phyloP scores from a whole-genome alignment of 1,140 invertebrate species.

The Pogonomyrmex californicus region DNA sequence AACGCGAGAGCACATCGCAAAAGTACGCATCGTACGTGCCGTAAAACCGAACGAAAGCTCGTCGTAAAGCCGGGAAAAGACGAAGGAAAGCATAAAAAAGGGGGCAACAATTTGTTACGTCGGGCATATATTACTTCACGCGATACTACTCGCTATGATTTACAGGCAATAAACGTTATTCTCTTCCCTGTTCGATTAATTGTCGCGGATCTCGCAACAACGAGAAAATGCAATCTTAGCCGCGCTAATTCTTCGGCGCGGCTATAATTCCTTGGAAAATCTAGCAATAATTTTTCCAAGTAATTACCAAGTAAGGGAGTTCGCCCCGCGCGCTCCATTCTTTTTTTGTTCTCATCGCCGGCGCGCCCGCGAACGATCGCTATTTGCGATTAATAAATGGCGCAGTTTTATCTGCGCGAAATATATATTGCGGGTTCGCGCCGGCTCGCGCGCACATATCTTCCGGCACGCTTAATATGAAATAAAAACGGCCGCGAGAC shows the following conservation, averaged over 20 bases:
- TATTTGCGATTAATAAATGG: slow-evolving; percentile 75
- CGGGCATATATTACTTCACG: slow-evolving; percentile 14
- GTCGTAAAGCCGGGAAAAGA: slow-evolving; percentile 17
- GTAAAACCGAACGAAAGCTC: not conserved
- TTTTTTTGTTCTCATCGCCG: not conserved
- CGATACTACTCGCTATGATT: slow-evolving; percentile 17
- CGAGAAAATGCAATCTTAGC: slow-evolving; percentile 2
- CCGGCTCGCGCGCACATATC: slow-evolving; percentile 50
- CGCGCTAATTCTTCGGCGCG: slow-evolving; percentile 51
- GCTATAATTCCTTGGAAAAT: slow-evolving; percentile 57
- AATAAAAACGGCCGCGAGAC: slow-evolving; percentile 73
- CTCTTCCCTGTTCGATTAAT: slow-evolving; percentile 35
- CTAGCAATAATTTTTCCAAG: slow-evolving; percentile 63
- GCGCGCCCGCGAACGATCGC: slow-evolving; percentile 63
- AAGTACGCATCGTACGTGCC: not conserved
- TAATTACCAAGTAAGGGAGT: slow-evolving; percentile 59
- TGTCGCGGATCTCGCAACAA: slow-evolving; percentile 24
- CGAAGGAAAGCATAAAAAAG: not conserved
- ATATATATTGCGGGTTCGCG: slow-evolving; percentile 33
- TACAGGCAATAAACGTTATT: slow-evolving; percentile 54
- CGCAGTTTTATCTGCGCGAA: slow-evolving; percentile 58
- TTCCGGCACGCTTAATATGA: slow-evolving; percentile 65
- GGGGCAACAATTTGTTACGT: slow-evolving; percentile 14
- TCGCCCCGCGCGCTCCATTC: not conserved
- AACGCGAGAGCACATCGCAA: not conserved